Evolutionary conservation across 2,888 invertebrate species (phyloP).

Genomic region (Dendrolimus houi): DNA sequence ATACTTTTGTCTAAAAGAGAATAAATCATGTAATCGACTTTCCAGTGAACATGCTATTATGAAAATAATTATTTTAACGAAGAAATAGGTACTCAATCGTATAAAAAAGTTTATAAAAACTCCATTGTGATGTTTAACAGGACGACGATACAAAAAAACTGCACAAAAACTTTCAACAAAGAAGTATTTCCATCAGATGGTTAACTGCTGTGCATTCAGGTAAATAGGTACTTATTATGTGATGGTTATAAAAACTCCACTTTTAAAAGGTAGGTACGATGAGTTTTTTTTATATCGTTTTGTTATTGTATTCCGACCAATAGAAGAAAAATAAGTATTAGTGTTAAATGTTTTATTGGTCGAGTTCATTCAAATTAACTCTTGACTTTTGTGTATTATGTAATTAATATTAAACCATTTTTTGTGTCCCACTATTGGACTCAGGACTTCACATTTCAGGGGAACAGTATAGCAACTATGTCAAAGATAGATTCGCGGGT

Average conservation of each 20-base stretch:
- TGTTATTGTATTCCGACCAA: background rate
- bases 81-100: slow-evolving; percentile 13
- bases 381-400: too few species aligned
- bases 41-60: slow-evolving; percentile 27
- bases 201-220: slow-evolving; percentile 22
- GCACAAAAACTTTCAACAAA: slow-evolving; percentile 30
- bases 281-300: background rate
- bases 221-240: slow-evolving; percentile 8
- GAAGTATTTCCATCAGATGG: slow-evolving; percentile 22
- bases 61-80: slow-evolving; percentile 34
- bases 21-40: slow-evolving; percentile 16
- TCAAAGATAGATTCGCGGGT: too few species aligned
- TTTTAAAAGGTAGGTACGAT: background rate
- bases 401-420: too few species aligned
- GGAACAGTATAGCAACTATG: too few species aligned
- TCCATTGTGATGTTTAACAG: slow-evolving; percentile 12
- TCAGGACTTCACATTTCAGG: too few species aligned
- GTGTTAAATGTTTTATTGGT: background rate
- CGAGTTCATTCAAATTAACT: background rate
- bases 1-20: slow-evolving; percentile 1
- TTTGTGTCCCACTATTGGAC: too few species aligned
- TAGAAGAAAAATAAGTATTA: background rate
- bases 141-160: slow-evolving; percentile 26
- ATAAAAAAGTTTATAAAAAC: slow-evolving; percentile 14
- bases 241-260: slow-evolving; percentile 8